A percentile compares a stretch with the other conserved stretches of the same genome.
Evolutionary conservation across 2,888 invertebrate species (phyloP).

Genomic region (Rhagium mordax): DNA sequence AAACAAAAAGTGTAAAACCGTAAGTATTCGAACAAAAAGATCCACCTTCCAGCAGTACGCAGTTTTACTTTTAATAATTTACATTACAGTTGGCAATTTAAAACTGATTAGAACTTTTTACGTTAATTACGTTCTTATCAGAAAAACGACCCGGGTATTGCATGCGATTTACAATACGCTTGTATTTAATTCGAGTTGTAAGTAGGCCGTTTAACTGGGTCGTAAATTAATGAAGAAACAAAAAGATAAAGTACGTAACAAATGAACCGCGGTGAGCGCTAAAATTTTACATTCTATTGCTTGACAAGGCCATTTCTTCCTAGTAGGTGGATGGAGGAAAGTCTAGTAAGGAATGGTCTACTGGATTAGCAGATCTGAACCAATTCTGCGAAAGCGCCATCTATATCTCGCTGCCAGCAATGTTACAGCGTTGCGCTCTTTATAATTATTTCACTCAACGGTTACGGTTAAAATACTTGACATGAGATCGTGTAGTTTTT

Average conservation of each 20-base stretch:
- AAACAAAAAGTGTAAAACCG: neutral
- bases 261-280: neutral
- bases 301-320: too few relatives aligned
- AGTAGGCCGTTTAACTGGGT: neutral
- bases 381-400: too few relatives aligned
- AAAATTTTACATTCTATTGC: too few relatives aligned
- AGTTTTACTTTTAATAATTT: neutral
- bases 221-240: neutral
- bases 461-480: too few relatives aligned
- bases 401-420: too few relatives aligned
- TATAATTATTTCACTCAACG: too few relatives aligned
- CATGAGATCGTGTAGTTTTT: too few relatives aligned
- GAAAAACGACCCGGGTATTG: neutral
- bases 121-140: neutral
- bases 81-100: neutral
- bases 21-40: neutral
- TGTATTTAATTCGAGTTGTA: neutral
- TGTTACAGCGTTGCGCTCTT: too few relatives aligned
- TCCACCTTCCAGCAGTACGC: neutral
- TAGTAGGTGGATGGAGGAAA: too few relatives aligned
- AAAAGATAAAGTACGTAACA: neutral
- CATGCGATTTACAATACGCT: neutral
- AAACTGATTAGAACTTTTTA: neutral
- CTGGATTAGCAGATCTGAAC: too few relatives aligned
- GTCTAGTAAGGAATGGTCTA: too few relatives aligned